phyloP scores from a whole-genome alignment of 2,113 vertebrate genomes.

The Forbesichthys agassizii region DNA sequence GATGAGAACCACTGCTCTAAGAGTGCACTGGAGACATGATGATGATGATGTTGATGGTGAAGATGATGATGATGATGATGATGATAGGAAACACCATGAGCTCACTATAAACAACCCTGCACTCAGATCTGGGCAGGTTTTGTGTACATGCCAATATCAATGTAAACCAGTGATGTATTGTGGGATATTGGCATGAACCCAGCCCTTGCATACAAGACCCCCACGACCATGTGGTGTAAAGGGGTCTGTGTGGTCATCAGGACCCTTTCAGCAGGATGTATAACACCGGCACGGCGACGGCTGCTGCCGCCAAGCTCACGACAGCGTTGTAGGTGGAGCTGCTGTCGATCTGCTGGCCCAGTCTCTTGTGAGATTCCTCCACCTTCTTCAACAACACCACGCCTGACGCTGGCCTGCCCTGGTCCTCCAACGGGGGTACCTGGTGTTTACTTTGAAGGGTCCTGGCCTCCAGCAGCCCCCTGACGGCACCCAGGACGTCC shows the following conservation, averaged over 20 bases:
- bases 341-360: slow-evolving; percentile 81
- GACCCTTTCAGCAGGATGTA: slow-evolving; percentile 83
- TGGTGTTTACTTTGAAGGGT: slow-evolving; percentile 15
- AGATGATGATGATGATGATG: too few species aligned
- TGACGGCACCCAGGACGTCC: slow-evolving; percentile 36
- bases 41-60: too few species aligned
- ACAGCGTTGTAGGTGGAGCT: slow-evolving; percentile 81
- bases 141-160: too few species aligned
- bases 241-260: slow-evolving; percentile 34
- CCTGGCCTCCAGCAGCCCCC: slow-evolving; percentile 52
- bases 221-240: not conserved
- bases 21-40: too few species aligned
- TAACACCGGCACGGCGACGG: slow-evolving; percentile 81
- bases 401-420: slow-evolving; percentile 47
- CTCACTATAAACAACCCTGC: too few species aligned
- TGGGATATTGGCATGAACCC: too few species aligned
- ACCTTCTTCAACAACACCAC: slow-evolving; percentile 70
- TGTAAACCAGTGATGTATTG: too few species aligned
- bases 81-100: too few species aligned
- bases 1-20: too few species aligned
- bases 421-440: slow-evolving; percentile 32
- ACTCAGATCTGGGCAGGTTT: too few species aligned
- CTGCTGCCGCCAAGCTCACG: slow-evolving; percentile 78
- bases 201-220: not conserved
- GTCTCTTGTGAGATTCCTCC: slow-evolving; percentile 78